phyloP scores from a whole-genome alignment of 2,113 vertebrate genomes.

The Ochotona curzoniae region DNA sequence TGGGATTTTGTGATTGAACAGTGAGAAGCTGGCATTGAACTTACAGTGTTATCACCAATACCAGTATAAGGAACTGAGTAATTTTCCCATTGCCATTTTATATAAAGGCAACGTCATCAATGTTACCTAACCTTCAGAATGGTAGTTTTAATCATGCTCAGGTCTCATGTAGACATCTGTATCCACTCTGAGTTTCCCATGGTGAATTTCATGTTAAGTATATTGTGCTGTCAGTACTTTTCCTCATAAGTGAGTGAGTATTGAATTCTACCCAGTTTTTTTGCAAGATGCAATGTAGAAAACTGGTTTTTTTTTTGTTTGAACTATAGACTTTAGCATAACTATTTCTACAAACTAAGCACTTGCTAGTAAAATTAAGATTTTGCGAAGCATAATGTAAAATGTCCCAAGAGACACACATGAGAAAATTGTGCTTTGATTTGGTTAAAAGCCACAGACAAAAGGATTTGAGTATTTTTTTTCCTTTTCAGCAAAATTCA shows the following conservation, averaged over 20 bases:
- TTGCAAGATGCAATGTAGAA: slow-evolving; percentile 13
- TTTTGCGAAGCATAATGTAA: slow-evolving; percentile 58
- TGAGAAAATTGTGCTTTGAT: slow-evolving; percentile 53
- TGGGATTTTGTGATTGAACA: not conserved
- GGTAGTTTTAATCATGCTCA: slow-evolving; percentile 18
- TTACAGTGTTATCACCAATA: not conserved
- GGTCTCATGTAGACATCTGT: slow-evolving; percentile 22
- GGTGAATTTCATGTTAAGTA: slow-evolving; percentile 50
- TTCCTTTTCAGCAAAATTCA: slow-evolving; percentile 53
- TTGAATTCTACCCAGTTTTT: slow-evolving; percentile 46
- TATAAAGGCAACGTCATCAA: not conserved
- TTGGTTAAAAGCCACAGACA: slow-evolving; percentile 60
- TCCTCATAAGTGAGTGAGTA: slow-evolving; percentile 39
- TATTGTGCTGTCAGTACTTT: not conserved
- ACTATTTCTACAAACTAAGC: not conserved
- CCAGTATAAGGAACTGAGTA: not conserved
- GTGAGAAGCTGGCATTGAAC: not conserved
- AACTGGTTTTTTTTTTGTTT: not conserved
- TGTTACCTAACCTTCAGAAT: slow-evolving; percentile 2
- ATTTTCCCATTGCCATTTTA: not conserved
- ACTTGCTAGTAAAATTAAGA: slow-evolving; percentile 65
- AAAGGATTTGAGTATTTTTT: not conserved
- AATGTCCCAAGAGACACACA: slow-evolving; percentile 54
- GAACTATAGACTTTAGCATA: not conserved
- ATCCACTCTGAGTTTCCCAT: slow-evolving; percentile 7